A percentile compares a stretch with the other conserved stretches of the same genome.
phyloP scores from a whole-genome alignment of 2,113 vertebrate species.

The Heteronetta atricapilla region DNA sequence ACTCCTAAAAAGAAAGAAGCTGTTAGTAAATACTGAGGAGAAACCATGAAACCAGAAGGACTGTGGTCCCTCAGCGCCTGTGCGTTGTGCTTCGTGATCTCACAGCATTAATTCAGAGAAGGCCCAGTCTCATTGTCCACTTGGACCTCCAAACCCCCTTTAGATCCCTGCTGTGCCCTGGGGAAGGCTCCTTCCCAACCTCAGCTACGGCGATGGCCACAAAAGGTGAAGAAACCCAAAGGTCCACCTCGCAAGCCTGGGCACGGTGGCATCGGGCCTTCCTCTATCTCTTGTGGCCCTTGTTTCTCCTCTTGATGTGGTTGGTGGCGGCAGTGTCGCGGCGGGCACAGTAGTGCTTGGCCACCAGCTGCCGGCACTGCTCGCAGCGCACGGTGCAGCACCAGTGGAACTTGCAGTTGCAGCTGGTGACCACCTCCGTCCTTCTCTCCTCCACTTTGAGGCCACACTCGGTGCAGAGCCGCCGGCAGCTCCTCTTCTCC shows the following conservation, averaged over 20 bases:
- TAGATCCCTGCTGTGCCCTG: not conserved
- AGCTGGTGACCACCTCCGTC: conserved; percentile 85
- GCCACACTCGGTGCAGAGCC: conserved; percentile 90
- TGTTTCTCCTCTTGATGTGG: conserved; percentile 71
- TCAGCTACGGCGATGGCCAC: not conserved
- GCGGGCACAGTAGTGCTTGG: conserved; percentile 86
- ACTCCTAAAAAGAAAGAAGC: not conserved
- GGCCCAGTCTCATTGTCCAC: rapidly evolving
- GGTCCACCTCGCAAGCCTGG: not conserved
- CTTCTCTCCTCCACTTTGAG: conserved; percentile 84
- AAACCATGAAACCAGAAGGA: not conserved
- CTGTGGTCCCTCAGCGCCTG: rapidly evolving
- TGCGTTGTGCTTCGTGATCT: not conserved
- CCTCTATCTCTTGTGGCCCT: conserved; percentile 65
- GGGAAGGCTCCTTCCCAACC: not conserved
- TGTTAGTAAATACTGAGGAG: not conserved
- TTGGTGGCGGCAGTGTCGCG: conserved; percentile 38
- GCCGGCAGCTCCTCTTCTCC: conserved; percentile 87
- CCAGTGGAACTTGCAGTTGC: conserved; percentile 97
- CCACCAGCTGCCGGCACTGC: conserved; percentile 85
- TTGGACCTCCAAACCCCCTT: rapidly evolving
- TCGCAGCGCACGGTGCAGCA: conserved; percentile 94
- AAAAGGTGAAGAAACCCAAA: rapidly evolving
- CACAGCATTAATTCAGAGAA: rapidly evolving
- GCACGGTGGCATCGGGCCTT: rapidly evolving